Conservation (phyloP, 2,113 vertebrate genomes). For the Synchiropus splendidus region DNA sequence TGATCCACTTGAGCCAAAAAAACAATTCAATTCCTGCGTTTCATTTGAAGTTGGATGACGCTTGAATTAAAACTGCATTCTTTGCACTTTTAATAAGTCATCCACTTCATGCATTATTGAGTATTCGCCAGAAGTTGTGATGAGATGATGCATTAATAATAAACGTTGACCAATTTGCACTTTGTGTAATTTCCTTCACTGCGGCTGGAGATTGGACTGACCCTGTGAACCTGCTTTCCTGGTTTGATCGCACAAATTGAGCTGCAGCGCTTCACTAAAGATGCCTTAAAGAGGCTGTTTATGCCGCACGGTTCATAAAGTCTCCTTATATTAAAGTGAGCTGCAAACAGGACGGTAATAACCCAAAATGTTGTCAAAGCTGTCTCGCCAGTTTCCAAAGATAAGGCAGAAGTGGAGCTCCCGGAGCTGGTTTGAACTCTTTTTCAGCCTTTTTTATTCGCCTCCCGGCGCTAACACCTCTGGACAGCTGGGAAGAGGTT, state of each 20-base stretch:
- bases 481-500: conserved; percentile 25
- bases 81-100: no score
- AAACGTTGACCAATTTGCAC: no score
- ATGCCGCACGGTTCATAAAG: conserved; percentile 1
- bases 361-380: conserved; percentile 11
- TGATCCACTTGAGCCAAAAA: no score
- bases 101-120: no score
- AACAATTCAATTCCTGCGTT: no score
- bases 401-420: conserved; percentile 9
- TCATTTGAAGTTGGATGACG: no score
- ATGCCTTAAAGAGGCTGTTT: conserved; percentile 8
- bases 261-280: conserved; percentile 4
- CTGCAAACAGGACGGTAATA: conserved; percentile 11
- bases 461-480: conserved; percentile 15
- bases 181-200: no score
- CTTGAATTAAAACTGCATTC: no score
- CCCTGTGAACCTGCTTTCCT: conserved; percentile 6
- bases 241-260: conserved; percentile 13
- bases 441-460: conserved; percentile 23
- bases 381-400: conserved; percentile 9
- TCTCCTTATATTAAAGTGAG: conserved; percentile 8
- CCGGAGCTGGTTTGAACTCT: conserved; percentile 35
- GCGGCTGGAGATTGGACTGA: no score
- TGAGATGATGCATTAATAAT: no score
- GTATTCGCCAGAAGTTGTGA: no score